Evolutionary conservation across 2,888 invertebrate genomes (phyloP).

Genomic region (Conchocele bisecta): DNA sequence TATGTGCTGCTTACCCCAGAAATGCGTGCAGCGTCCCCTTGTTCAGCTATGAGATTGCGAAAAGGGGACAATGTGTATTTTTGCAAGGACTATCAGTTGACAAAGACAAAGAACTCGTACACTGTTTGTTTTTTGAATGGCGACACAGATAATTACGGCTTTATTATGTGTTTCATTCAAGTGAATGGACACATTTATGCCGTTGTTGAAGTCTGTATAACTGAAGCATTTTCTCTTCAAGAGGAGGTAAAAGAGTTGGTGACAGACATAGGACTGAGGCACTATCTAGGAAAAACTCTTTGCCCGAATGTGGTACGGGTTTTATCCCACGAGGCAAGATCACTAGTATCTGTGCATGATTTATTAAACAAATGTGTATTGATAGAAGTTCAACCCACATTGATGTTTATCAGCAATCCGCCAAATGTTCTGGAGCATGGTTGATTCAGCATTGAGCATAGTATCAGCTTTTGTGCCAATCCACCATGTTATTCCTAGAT

Average conservation of each 20-base stretch:
- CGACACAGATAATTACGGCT: background rate
- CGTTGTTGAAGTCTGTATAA: background rate
- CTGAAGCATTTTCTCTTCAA: background rate
- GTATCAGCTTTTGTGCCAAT: no score
- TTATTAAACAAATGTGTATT: constrained; percentile 1
- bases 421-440: constrained; percentile 1
- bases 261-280: background rate
- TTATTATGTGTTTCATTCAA: background rate
- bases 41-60: background rate
- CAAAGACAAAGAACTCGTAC: background rate
- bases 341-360: background rate
- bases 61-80: background rate
- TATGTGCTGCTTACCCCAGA: background rate
- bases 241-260: background rate
- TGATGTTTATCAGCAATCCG: background rate
- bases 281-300: background rate
- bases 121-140: background rate
- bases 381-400: background rate
- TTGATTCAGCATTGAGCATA: background rate
- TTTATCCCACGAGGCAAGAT: background rate
- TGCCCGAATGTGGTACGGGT: background rate
- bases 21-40: background rate
- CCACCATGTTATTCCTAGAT: no score
- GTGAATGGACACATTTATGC: background rate
- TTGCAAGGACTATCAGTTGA: background rate